A percentile compares a stretch with the other conserved stretches of the same genome.
Conservation (phyloP, 2,113 vertebrate species). For the Gadus chalcogrammus region DNA sequence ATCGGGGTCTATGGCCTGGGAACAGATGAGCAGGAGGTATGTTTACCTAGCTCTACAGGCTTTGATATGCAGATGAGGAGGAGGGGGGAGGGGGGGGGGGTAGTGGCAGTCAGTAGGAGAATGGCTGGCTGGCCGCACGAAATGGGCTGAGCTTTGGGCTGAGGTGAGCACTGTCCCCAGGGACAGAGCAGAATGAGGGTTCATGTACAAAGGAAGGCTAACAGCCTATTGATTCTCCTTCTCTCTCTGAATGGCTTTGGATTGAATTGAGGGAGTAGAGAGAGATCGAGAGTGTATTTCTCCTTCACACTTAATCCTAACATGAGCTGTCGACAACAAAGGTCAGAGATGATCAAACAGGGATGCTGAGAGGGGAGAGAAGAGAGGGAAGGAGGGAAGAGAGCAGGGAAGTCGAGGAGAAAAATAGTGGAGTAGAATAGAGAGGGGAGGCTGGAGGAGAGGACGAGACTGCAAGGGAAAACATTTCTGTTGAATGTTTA, state of each 20-base stretch:
- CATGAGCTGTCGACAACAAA: conserved; percentile 5
- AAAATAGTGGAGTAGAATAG: background rate
- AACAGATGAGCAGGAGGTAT: conserved; percentile 72
- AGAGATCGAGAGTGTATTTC: conserved; percentile 22
- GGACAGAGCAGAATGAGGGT: conserved; percentile 36
- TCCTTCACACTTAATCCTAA: conserved; percentile 6
- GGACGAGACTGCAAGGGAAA: too few relatives aligned
- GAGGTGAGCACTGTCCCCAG: conserved; percentile 52
- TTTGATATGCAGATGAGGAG: conserved; percentile 83
- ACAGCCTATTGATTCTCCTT: conserved; percentile 34
- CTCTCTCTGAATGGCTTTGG: conserved; percentile 38
- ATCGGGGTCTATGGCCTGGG: conserved; percentile 38
- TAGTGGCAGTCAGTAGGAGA: conserved; percentile 68
- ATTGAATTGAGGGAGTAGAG: conserved; percentile 8
- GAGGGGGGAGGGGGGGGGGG: too few relatives aligned
- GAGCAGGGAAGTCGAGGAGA: background rate
- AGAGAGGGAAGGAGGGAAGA: background rate
- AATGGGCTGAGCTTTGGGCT: conserved; percentile 30
- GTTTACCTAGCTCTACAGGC: conserved; percentile 70
- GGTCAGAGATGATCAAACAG: conserved; percentile 11
- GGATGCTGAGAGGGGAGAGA: background rate
- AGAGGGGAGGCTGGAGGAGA: conserved; percentile 2
- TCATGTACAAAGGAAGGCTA: conserved; percentile 22
- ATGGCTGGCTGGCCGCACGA: conserved; percentile 69
- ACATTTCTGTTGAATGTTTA: too few relatives aligned